Evolutionary conservation across 2,888 invertebrate genomes (phyloP).

Genomic region (Heliconius erato): DNA sequence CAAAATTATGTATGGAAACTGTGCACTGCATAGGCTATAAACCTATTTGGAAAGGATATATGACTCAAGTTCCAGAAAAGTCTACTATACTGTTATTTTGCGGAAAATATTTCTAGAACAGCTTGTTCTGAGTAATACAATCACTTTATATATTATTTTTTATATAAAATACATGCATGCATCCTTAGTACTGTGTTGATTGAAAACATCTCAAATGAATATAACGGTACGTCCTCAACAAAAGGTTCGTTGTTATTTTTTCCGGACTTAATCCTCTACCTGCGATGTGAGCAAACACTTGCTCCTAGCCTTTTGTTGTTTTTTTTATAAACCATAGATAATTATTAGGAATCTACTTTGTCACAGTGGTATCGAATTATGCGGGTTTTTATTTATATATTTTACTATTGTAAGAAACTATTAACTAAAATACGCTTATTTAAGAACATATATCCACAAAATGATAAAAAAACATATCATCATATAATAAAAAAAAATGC

Average conservation of each 20-base stretch:
- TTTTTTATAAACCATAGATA: constrained; percentile 67
- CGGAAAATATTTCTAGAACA: constrained; percentile 34
- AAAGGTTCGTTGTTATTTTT: constrained; percentile 63
- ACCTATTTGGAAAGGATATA: constrained; percentile 48
- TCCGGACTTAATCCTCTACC: constrained; percentile 68
- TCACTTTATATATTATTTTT: background rate
- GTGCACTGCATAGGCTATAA: constrained; percentile 44
- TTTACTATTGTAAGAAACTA: background rate
- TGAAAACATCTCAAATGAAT: constrained; percentile 64
- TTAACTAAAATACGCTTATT: background rate
- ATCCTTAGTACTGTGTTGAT: constrained; percentile 56
- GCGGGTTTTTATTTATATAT: constrained; percentile 16
- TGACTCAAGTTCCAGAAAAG: constrained; percentile 48
- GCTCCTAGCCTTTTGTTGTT: constrained; percentile 69
- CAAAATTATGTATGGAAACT: constrained; percentile 44
- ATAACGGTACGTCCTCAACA: constrained; percentile 75
- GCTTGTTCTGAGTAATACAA: background rate
- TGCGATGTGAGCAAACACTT: constrained; percentile 77
- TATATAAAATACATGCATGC: background rate
- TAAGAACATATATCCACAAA: background rate
- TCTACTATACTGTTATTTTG: constrained; percentile 39
- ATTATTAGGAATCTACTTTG: constrained; percentile 58
- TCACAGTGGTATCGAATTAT: constrained; percentile 49
- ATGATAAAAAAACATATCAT: background rate
- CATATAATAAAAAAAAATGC: background rate